Conservation (phyloP, 2,113 vertebrate genomes). For the Cavia porcellus region DNA sequence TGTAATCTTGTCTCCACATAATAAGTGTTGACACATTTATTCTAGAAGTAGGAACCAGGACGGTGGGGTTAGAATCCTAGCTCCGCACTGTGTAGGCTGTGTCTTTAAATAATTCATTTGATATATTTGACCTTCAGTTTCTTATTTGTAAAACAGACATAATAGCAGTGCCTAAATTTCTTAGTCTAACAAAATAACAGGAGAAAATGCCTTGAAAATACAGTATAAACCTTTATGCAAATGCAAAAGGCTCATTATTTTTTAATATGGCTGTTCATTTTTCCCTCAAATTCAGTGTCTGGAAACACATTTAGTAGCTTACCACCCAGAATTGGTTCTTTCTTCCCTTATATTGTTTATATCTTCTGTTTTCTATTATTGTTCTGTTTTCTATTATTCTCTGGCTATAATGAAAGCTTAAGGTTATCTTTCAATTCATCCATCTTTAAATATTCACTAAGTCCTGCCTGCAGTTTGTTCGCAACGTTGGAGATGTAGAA, state of each 20-base stretch:
- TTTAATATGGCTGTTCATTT: slow-evolving; percentile 52
- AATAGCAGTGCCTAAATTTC: neutral
- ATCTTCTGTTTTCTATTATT: neutral
- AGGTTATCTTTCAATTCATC: neutral
- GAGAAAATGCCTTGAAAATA: slow-evolving; percentile 53
- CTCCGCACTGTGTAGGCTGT: neutral
- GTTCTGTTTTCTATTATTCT: no score
- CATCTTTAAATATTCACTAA: neutral
- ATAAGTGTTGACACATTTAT: slow-evolving; percentile 14
- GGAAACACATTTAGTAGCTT: slow-evolving; percentile 6
- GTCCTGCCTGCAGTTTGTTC: neutral
- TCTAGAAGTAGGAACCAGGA: slow-evolving; percentile 16
- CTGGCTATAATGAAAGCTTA: neutral
- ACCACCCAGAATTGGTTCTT: neutral
- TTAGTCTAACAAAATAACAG: slow-evolving; percentile 23
- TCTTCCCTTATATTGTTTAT: neutral
- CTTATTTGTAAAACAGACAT: slow-evolving; percentile 7
- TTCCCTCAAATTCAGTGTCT: slow-evolving; percentile 3
- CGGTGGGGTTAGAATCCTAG: slow-evolving; percentile 35
- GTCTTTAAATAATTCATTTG: slow-evolving; percentile 48
- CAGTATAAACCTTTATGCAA: slow-evolving; percentile 30
- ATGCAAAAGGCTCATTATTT: neutral
- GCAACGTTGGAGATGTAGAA: neutral
- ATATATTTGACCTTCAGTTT: slow-evolving; percentile 56
- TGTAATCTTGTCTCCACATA: slow-evolving; percentile 26